A percentile compares a stretch with the other conserved stretches of the same genome.
These are phyloP conservation scores for Microdon myrmicae DNA, from an alignment of 2,888 invertebrate genomes.

Conservation along the genomic window DNA sequence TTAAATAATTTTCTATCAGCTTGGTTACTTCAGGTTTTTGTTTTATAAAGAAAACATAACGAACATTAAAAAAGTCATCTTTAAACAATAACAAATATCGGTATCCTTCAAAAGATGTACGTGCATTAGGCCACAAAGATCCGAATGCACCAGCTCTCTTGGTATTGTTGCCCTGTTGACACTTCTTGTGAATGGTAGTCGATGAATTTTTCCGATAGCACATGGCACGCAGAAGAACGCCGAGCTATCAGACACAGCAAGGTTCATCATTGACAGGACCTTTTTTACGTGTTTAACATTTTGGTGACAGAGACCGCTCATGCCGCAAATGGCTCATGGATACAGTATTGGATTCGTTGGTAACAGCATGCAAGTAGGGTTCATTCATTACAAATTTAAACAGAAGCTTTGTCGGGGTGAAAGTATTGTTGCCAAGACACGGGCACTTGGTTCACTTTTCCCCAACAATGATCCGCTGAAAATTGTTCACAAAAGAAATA, in stretches of 20 bases:
- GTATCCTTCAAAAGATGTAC: slow-evolving; percentile 26
- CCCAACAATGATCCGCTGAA: too few species aligned
- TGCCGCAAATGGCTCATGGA: background rate
- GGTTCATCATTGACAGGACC: background rate
- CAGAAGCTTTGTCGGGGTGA: background rate
- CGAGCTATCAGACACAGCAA: too few species aligned
- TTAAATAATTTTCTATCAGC: slow-evolving; percentile 31
- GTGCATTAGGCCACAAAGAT: slow-evolving; percentile 37
- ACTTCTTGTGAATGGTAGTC: slow-evolving; percentile 5
- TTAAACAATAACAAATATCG: slow-evolving; percentile 30
- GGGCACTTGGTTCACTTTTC: too few species aligned
- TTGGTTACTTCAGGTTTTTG: slow-evolving; percentile 25
- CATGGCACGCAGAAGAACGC: slow-evolving; percentile 13
- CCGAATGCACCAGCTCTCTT: slow-evolving; percentile 21
- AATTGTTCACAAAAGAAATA: too few species aligned
- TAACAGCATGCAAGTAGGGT: background rate
- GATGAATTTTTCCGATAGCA: slow-evolving; percentile 18
- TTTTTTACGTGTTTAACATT: background rate
- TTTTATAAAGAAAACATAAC: slow-evolving; percentile 24
- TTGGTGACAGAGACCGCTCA: slow-evolving; percentile 5
- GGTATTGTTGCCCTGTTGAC: background rate
- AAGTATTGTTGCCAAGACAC: too few species aligned
- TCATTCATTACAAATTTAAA: background rate
- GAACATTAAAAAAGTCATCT: slow-evolving; percentile 34
- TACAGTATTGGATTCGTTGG: too few species aligned